phyloP scores from a whole-genome alignment of 53 echinoderm and acorn worm genomes.

The Hippasteria phrygiana region DNA sequence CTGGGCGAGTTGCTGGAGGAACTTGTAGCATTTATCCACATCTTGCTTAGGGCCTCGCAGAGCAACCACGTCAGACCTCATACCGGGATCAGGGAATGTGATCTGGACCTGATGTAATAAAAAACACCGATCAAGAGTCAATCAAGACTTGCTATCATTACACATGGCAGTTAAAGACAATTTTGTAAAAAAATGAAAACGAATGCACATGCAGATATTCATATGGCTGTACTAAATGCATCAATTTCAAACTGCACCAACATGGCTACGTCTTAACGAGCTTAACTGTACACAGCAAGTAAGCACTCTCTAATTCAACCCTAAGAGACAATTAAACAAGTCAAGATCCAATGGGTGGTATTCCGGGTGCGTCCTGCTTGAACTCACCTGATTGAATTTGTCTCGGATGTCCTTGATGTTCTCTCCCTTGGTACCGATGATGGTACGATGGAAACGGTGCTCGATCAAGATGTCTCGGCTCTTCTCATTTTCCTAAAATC shows the following conservation, averaged over 20 bases:
- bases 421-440: slow-evolving; percentile 96
- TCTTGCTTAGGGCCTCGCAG: slow-evolving; percentile 95
- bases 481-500: slow-evolving; percentile 90
- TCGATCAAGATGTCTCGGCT: slow-evolving; percentile 91
- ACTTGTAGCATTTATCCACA: slow-evolving; percentile 94
- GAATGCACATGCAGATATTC: no score
- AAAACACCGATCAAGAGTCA: no score
- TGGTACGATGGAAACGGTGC: slow-evolving; percentile 94
- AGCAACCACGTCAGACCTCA: slow-evolving; percentile 92
- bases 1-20: slow-evolving; percentile 83
- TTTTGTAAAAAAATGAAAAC: no score
- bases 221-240: no score
- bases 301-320: no score
- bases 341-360: no score
- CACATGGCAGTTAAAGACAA: no score
- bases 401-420: slow-evolving; percentile 97
- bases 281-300: no score
- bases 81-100: slow-evolving; percentile 91
- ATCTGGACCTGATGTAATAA: slow-evolving; percentile 77
- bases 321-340: no score
- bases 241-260: no score
- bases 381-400: slow-evolving; percentile 90
- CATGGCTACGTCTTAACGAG: no score
- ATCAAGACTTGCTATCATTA: no score
- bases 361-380: not conserved